phyloP scores from a whole-genome alignment of 2,888 invertebrate species.

The Drosophila anomalipes region DNA sequence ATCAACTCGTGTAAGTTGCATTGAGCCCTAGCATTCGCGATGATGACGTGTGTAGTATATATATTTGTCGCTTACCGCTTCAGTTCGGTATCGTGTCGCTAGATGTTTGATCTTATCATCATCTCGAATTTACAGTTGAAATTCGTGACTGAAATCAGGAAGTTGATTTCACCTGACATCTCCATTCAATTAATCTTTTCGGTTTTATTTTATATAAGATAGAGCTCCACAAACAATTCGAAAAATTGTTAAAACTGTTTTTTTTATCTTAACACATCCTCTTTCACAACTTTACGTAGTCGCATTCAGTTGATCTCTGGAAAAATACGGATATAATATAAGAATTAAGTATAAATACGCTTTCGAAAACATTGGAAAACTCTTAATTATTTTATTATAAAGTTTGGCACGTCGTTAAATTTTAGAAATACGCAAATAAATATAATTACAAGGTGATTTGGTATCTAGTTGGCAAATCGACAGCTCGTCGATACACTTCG shows the following conservation, averaged over 20 bases:
- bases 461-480: neutral
- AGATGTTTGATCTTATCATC: neutral
- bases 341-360: neutral
- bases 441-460: neutral
- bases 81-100: neutral
- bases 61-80: too few species aligned
- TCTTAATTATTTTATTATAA: neutral
- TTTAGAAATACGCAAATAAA: neutral
- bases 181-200: neutral
- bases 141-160: neutral
- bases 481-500: neutral
- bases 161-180: neutral
- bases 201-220: neutral
- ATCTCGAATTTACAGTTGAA: neutral
- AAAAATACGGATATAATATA: neutral
- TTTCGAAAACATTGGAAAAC: neutral
- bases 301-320: neutral
- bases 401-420: neutral
- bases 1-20: neutral
- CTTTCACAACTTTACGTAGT: neutral
- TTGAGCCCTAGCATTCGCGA: neutral
- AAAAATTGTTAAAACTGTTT: neutral
- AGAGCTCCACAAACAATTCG: neutral
- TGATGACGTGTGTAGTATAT: neutral
- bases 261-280: neutral